phyloP scores from a whole-genome alignment of 2,113 vertebrate genomes.

The Callocephalon fimbriatum region DNA sequence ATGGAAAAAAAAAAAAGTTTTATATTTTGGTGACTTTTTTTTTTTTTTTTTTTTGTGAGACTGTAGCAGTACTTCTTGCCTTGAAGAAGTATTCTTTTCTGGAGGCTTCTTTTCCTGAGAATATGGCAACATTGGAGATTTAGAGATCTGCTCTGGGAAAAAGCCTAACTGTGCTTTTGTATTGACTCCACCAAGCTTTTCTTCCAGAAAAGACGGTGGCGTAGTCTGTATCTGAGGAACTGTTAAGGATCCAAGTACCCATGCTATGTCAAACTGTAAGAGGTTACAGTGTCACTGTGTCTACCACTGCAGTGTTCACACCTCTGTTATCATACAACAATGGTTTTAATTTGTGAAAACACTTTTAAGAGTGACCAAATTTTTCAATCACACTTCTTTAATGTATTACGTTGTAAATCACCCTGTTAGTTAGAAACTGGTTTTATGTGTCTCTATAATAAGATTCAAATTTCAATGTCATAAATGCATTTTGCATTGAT shows the following conservation, averaged over 20 bases:
- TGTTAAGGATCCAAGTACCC: not conserved
- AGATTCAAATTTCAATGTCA: not conserved
- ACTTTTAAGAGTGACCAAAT: not conserved
- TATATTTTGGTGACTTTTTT: not conserved
- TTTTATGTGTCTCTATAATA: not conserved
- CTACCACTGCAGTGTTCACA: not conserved
- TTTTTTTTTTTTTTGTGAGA: not conserved
- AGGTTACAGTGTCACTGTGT: not conserved
- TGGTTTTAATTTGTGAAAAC: not conserved
- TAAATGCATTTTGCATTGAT: not conserved
- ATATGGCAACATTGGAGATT: not conserved
- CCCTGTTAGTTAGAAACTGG: not conserved
- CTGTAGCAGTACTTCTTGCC: not conserved
- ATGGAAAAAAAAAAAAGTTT: fast-evolving
- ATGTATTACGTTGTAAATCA: not conserved
- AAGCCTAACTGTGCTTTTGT: not conserved
- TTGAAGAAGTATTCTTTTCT: not conserved
- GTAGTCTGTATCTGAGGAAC: not conserved
- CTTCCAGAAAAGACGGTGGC: not conserved
- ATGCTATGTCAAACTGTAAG: not conserved
- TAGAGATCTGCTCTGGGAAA: not conserved
- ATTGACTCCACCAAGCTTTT: not conserved
- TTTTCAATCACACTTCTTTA: not conserved
- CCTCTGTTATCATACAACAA: not conserved
- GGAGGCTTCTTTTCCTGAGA: not conserved